Conservation (phyloP, 1,140 invertebrate species). For the Achatina immaculata region DNA sequence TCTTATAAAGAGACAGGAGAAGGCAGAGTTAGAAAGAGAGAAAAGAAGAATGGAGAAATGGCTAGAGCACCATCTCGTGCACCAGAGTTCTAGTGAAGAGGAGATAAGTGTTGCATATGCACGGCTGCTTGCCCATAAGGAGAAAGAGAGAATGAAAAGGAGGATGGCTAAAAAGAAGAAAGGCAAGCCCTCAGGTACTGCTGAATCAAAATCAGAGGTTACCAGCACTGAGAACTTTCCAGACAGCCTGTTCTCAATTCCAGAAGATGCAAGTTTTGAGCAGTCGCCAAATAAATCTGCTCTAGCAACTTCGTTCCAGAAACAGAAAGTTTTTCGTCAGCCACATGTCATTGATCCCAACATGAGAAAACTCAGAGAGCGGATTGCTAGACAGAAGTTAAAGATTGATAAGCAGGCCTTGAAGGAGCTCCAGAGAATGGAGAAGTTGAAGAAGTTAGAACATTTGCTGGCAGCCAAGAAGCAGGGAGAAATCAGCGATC, state of each 20-base stretch:
- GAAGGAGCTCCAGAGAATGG: slow-evolving; percentile 56
- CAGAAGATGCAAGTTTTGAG: slow-evolving; percentile 50
- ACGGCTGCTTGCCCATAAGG: slow-evolving; percentile 34
- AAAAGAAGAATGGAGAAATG: slow-evolving; percentile 28
- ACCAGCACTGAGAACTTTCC: not conserved
- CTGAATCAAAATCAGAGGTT: not conserved
- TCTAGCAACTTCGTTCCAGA: slow-evolving; percentile 23
- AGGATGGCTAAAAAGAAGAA: slow-evolving; percentile 37
- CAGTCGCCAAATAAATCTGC: slow-evolving; percentile 35
- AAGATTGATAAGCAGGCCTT: slow-evolving; percentile 56
- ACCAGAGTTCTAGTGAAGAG: slow-evolving; percentile 48
- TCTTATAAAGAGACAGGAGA: slow-evolving; percentile 36
- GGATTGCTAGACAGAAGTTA: slow-evolving; percentile 50
- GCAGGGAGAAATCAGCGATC: slow-evolving; percentile 53
- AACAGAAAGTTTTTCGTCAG: slow-evolving; percentile 38
- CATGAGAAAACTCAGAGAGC: slow-evolving; percentile 63
- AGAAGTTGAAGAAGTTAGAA: slow-evolving; percentile 64
- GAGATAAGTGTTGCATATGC: slow-evolving; percentile 53
- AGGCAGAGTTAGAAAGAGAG: slow-evolving; percentile 35
- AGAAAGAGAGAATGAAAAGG: slow-evolving; percentile 39
- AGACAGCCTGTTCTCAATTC: slow-evolving; percentile 50
- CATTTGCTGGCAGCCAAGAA: slow-evolving; percentile 56
- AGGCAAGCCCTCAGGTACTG: slow-evolving; percentile 15
- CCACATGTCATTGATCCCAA: slow-evolving; percentile 67
- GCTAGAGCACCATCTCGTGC: slow-evolving; percentile 13